A percentile compares a stretch with the other conserved stretches of the same genome.
Evolutionary conservation across 2,888 invertebrate species (phyloP).

Genomic region (Stenotaenia linearis): DNA sequence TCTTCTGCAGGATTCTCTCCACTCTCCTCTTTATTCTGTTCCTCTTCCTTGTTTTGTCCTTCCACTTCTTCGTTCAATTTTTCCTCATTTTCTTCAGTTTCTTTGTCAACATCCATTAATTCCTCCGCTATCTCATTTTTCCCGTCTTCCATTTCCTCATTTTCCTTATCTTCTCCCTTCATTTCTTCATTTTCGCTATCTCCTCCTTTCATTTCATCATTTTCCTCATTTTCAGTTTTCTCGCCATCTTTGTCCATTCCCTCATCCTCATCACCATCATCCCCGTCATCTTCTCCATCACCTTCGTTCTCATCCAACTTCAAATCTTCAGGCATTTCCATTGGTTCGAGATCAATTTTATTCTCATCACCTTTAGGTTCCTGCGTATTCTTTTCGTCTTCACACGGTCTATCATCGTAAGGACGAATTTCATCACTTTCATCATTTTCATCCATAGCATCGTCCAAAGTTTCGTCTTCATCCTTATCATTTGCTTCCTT

Average conservation of each 20-base stretch:
- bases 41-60: slow-evolving; percentile 47
- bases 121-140: slow-evolving; percentile 54
- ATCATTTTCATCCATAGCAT: slow-evolving; percentile 38
- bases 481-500: slow-evolving; percentile 41
- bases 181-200: slow-evolving; percentile 37
- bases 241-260: slow-evolving; percentile 55
- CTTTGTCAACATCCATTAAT: slow-evolving; percentile 43
- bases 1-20: slow-evolving; percentile 48
- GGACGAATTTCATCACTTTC: slow-evolving; percentile 63
- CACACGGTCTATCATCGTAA: slow-evolving; percentile 58
- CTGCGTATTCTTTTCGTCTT: slow-evolving; percentile 34
- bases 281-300: slow-evolving; percentile 39
- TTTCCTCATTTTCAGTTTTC: no score
- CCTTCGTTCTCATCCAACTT: slow-evolving; percentile 70
- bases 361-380: slow-evolving; percentile 41
- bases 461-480: neutral
- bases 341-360: slow-evolving; percentile 68
- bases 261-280: slow-evolving; percentile 40
- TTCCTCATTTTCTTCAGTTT: slow-evolving; percentile 43
- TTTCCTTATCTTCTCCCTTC: slow-evolving; percentile 45
- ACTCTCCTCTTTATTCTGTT: slow-evolving; percentile 45
- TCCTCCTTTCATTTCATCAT: slow-evolving; percentile 45
- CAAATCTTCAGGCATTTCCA: slow-evolving; percentile 63
- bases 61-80: slow-evolving; percentile 48
- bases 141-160: slow-evolving; percentile 52